Base-by-base conservation (phyloP, 2,888 invertebrate genomes). In the Diplazon laetatorius region DNA sequence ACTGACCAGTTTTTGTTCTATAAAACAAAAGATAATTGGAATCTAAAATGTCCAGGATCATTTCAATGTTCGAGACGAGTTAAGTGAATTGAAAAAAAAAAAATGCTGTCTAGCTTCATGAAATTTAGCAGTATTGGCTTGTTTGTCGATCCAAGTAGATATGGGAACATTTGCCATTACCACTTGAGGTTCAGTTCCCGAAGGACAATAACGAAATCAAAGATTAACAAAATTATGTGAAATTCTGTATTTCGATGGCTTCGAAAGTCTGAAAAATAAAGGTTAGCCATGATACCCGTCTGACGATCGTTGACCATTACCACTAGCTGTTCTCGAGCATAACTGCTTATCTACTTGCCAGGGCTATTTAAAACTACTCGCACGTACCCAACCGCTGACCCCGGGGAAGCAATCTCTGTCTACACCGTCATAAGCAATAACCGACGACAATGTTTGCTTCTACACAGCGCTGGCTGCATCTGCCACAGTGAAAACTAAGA, bases 321-420 rank as follows among this genome's bases (percentile, higher is more conserved):
- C 52, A 76, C 71, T 72, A 18, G 52, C 39, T 2, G 37, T 16
- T 55, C 57, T 62, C 37, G 30, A 10, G 25, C 16, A 66, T 60
- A 55, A 72, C 37, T 71, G 71, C 66, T 76, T 71, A 76, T 76
- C 71, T 71, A 71, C 71, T 76, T 72, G 60, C 52, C 60, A 52
- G 25, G 65, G 57, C 71, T 60, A 60, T 60, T 72, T 71, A 68
- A 68, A 76, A 76, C 60, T 72, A 71, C 71, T 62, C 22, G 66
- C 66, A 76, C 70, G 70, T 76, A 62, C 52, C 35, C 37, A 60
- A 66, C 52, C 60, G 60, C 71, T 71, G 76, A 71, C 71, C 76
- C 76, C 37, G 55, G 60, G 71, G 71, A 44, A 25, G 59, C 60
- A 52, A 70, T 65, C 76, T 76, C 76, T 50, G 65, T 76, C 66